These are phyloP conservation scores for Caradrina kadenii DNA, from an alignment of 2,888 invertebrate species.

Conservation along the genomic window DNA sequence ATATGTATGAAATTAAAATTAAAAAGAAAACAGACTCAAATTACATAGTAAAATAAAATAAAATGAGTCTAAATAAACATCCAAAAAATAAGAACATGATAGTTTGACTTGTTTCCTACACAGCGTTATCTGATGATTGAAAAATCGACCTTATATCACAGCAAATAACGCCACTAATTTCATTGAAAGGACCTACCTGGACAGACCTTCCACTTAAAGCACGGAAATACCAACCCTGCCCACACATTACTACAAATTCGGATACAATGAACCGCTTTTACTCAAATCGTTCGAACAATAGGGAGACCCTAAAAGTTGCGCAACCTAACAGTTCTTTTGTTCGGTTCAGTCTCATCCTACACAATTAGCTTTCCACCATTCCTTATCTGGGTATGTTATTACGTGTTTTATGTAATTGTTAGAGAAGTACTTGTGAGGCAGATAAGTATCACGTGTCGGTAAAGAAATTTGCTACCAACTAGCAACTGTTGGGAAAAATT, in stretches of 20 bases:
- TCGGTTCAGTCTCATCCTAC: slow-evolving; percentile 51
- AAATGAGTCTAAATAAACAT: too few relatives aligned
- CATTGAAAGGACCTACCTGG: too few relatives aligned
- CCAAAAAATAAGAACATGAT: too few relatives aligned
- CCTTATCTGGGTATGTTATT: slow-evolving; percentile 59
- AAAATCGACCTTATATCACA: neutral
- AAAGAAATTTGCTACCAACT: slow-evolving; percentile 33
- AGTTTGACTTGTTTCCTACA: too few relatives aligned
- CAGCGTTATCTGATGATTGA: neutral
- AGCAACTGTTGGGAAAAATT: slow-evolving; percentile 21
- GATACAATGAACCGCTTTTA: slow-evolving; percentile 43
- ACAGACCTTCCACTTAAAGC: neutral
- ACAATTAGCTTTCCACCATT: slow-evolving; percentile 58
- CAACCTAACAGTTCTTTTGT: slow-evolving; percentile 65
- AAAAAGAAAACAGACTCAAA: too few relatives aligned
- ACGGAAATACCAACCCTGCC: slow-evolving; percentile 21
- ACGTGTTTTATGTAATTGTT: slow-evolving; percentile 60
- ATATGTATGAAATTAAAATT: too few relatives aligned
- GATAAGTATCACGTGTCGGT: slow-evolving; percentile 55
- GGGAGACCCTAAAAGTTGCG: slow-evolving; percentile 49
- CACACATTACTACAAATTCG: slow-evolving; percentile 24
- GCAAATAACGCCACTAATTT: slow-evolving; percentile 1
- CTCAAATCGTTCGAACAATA: slow-evolving; percentile 56
- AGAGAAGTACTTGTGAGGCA: slow-evolving; percentile 38
- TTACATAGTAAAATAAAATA: too few relatives aligned